Conservation (phyloP, 2,888 invertebrate genomes). For the Atethmia centrago region DNA sequence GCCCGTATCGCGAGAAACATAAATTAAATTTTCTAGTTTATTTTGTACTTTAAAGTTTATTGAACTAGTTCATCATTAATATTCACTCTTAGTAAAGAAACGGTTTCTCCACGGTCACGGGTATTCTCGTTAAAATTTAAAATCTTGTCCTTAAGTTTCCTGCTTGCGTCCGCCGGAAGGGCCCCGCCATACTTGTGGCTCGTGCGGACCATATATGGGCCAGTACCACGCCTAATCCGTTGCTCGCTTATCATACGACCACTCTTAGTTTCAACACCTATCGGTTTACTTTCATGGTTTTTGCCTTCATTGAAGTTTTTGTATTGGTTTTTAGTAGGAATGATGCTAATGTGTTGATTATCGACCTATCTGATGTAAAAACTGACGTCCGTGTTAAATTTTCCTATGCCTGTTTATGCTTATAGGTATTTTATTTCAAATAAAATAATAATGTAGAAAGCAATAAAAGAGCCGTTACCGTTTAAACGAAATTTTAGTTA, state of each 20-base stretch:
- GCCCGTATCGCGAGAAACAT: not conserved
- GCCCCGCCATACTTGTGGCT: slow-evolving; percentile 74
- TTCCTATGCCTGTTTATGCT: not conserved
- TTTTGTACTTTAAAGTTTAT: not conserved
- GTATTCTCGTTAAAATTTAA: slow-evolving; percentile 56
- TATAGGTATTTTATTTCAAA: not conserved
- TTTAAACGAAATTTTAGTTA: slow-evolving; percentile 38
- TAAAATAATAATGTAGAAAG: slow-evolving; percentile 18
- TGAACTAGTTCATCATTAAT: slow-evolving; percentile 10
- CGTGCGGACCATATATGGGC: slow-evolving; percentile 73
- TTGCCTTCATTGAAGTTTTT: slow-evolving; percentile 20
- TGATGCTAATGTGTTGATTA: not conserved
- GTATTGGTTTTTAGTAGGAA: not conserved
- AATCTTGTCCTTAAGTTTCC: slow-evolving; percentile 63
- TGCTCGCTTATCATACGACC: slow-evolving; percentile 68
- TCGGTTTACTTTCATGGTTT: slow-evolving; percentile 74
- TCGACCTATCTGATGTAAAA: slow-evolving; percentile 4
- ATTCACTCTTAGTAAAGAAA: slow-evolving; percentile 22
- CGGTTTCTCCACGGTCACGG: slow-evolving; percentile 36
- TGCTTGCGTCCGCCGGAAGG: slow-evolving; percentile 82
- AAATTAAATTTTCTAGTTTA: not conserved
- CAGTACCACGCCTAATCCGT: slow-evolving; percentile 76
- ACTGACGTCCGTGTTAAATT: not conserved
- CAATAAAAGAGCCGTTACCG: slow-evolving; percentile 4
- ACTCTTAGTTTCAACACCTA: slow-evolving; percentile 74